Conservation (phyloP, 2,113 vertebrate genomes). For the Lichenostomus cassidix region DNA sequence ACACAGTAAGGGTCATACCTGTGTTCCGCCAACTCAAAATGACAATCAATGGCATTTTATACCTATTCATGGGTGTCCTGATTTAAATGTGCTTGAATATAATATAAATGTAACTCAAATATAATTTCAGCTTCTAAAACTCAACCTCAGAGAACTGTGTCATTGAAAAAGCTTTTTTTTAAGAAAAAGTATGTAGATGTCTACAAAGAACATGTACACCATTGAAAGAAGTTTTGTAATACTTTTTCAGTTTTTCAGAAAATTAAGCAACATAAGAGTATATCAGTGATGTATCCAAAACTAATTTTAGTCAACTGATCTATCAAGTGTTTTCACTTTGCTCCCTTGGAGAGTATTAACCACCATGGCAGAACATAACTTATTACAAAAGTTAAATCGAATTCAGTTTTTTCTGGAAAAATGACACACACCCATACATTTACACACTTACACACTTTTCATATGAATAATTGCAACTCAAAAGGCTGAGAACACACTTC, state of each 20-base stretch:
- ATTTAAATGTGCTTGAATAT: background rate
- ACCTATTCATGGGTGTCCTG: background rate
- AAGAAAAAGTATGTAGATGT: background rate
- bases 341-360: background rate
- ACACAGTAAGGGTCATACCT: background rate
- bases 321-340: background rate
- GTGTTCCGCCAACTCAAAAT: background rate
- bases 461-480: background rate
- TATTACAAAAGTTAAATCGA: background rate
- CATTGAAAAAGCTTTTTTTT: background rate
- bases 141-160: background rate
- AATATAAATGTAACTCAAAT: background rate
- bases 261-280: background rate
- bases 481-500: background rate
- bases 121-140: background rate
- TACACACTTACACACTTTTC: background rate
- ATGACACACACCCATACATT: background rate
- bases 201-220: background rate
- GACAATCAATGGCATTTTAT: background rate
- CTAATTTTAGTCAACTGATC: background rate
- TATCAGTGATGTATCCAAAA: background rate
- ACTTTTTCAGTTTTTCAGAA: background rate
- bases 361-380: background rate
- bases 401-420: background rate
- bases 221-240: background rate